Evolutionary conservation across 2,113 vertebrate species (phyloP), one percentile per base, ranked within the genome.

Genomic region (Neofelis nebulosa): DNA sequence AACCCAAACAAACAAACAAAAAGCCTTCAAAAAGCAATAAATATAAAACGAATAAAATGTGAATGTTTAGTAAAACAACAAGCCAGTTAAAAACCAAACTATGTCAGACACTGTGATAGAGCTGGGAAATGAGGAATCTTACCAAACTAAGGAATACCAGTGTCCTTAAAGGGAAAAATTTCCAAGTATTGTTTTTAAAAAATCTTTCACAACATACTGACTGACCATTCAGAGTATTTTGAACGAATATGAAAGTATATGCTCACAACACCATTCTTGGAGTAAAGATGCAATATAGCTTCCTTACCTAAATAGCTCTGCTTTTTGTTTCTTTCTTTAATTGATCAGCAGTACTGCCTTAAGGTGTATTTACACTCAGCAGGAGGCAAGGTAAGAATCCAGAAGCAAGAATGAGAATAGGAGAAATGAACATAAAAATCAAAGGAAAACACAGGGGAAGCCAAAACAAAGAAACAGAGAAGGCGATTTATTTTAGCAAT

Each of bases 351-450:
- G 25, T 7, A 52, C 33, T 65, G 38, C 13, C 16, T 31, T 61
- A 71, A 78, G 23, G 50, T 52, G 1, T 89, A 27, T 68, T 91
- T 89, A 38, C 5, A 38, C 13, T 66, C 36, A 36, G 27, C 14
- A 87, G 25, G 52, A 92, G 33, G 57, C 95, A 89, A 96, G 71
- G 55, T 73, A 89, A 96, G 25, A 73, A 85, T 33, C 8, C 84
- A 74, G 52, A 89, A 93, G 23, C 45, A 93, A 87, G 33, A 93
- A 65, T 38, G 2, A 50, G 38, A 31, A 29, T 16, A 84, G 63
- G n/a, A 41, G 66, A 95, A 73, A 83, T 50, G 4, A 85, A 57
- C 6, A 73, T 38, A 74, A 71, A 57, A 52, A 52, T 93, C 36
- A 80, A 96, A 95, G 55, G 12, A 80, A 97, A 89, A 94, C 6